A percentile compares a stretch with the other conserved stretches of the same genome.
phyloP scores from a whole-genome alignment of 1,140 invertebrate genomes.

The Homarus americanus region DNA sequence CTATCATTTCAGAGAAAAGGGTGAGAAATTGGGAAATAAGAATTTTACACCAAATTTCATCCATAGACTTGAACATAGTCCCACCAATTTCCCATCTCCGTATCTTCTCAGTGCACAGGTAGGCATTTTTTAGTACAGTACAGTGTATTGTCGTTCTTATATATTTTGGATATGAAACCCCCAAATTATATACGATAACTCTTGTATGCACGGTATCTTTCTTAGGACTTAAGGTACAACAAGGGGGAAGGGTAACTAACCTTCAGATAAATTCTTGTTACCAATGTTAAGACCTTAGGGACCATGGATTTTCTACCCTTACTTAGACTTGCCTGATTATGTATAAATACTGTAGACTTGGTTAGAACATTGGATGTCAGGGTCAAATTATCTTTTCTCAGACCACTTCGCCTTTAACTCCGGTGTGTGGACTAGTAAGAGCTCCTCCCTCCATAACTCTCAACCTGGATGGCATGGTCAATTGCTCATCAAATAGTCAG shows the following conservation, averaged over 20 bases:
- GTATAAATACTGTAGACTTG: no score
- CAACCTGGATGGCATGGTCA: neutral
- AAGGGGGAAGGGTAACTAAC: no score
- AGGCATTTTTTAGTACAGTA: no score
- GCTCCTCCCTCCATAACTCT: neutral
- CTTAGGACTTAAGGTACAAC: no score
- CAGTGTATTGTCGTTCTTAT: neutral
- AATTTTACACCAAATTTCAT: neutral
- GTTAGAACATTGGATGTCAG: no score
- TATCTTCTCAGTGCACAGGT: neutral
- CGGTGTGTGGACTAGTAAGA: neutral
- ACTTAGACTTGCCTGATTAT: no score
- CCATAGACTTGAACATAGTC: neutral
- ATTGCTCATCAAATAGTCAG: conserved; percentile 11
- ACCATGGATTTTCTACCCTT: no score
- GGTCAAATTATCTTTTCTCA: neutral
- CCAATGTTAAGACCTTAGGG: neutral
- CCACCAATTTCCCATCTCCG: neutral
- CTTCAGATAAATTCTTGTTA: no score
- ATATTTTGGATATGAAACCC: no score
- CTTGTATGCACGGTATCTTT: no score
- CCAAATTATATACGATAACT: no score
- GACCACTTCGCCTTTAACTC: neutral
- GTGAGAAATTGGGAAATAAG: neutral
- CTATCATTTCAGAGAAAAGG: neutral